phyloP scores from a whole-genome alignment of 2,113 vertebrate genomes.

The Dipodomys merriami region DNA sequence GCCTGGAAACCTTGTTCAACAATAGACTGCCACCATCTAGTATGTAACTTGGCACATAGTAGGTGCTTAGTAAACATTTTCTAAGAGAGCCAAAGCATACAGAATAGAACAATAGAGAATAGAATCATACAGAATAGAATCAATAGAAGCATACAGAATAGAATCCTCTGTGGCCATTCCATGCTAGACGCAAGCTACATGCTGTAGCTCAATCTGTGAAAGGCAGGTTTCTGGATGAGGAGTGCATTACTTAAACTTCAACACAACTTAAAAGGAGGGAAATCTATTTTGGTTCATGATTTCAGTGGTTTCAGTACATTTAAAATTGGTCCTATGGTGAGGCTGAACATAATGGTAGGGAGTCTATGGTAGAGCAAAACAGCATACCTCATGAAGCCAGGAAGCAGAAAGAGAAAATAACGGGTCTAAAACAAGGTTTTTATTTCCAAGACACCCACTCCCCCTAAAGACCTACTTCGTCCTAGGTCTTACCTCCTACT shows the following conservation, averaged over 20 bases:
- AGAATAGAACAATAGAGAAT: not conserved
- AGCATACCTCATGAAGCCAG: not conserved
- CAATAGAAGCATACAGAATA: not conserved
- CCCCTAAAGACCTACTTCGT: not conserved
- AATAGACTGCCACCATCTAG: not conserved
- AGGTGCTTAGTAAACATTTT: slow-evolving; percentile 42
- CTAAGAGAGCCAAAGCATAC: not conserved
- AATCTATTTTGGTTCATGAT: not conserved
- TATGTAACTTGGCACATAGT: slow-evolving; percentile 4
- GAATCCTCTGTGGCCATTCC: not conserved
- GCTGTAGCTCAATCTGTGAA: slow-evolving; percentile 21
- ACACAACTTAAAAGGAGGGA: not conserved
- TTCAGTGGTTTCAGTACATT: not conserved
- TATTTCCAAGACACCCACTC: not conserved
- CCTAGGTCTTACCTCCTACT: not conserved
- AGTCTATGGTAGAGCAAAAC: not conserved
- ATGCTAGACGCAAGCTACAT: slow-evolving; percentile 21
- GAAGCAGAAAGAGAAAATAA: not conserved
- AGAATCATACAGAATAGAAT: not conserved
- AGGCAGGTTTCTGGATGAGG: not conserved
- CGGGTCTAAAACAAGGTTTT: no score
- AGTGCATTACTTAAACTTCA: not conserved
- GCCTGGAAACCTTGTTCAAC: slow-evolving; percentile 36
- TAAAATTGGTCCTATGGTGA: not conserved
- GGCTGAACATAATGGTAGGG: not conserved